These are phyloP conservation scores for Hipparchia sbordonii DNA, from an alignment of 2,888 invertebrate species.

Conservation along the genomic window DNA sequence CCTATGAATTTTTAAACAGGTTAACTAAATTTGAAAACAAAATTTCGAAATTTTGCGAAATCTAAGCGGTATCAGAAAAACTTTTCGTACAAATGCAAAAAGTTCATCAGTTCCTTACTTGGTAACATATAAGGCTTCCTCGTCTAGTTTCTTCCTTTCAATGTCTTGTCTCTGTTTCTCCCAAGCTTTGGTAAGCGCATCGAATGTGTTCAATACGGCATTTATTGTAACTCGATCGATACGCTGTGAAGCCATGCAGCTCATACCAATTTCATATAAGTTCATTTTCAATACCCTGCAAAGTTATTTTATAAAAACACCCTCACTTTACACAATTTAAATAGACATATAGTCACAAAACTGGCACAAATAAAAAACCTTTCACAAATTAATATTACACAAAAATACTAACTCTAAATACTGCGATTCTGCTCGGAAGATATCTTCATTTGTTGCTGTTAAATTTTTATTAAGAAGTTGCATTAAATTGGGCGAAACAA, in stretches of 20 bases:
- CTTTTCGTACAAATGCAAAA: too few species aligned
- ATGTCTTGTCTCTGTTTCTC: conserved; percentile 87
- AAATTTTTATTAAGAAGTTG: conserved; percentile 60
- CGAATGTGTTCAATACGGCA: conserved; percentile 81
- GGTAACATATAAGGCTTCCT: conserved; percentile 89
- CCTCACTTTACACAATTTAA: background rate
- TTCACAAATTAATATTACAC: background rate
- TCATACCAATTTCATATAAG: conserved; percentile 86
- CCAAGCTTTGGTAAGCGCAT: conserved; percentile 88
- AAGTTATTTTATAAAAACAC: conserved; percentile 6
- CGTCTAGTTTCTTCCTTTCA: conserved; percentile 86
- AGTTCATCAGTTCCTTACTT: conserved; percentile 69
- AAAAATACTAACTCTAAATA: conserved; percentile 75
- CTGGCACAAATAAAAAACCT: background rate
- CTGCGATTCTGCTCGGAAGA: conserved; percentile 60
- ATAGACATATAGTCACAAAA: background rate
- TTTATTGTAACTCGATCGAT: conserved; percentile 69
- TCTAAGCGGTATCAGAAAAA: background rate
- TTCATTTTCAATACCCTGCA: conserved; percentile 86
- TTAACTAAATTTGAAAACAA: background rate
- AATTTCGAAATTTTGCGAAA: background rate
- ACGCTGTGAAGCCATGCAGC: conserved; percentile 79
- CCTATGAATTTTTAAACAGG: conserved; percentile 50
- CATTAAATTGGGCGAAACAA: conserved; percentile 63
- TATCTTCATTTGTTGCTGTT: conserved; percentile 45